Conservation (phyloP, 2,797 vertebrate genomes). For the Falco columbarius region DNA sequence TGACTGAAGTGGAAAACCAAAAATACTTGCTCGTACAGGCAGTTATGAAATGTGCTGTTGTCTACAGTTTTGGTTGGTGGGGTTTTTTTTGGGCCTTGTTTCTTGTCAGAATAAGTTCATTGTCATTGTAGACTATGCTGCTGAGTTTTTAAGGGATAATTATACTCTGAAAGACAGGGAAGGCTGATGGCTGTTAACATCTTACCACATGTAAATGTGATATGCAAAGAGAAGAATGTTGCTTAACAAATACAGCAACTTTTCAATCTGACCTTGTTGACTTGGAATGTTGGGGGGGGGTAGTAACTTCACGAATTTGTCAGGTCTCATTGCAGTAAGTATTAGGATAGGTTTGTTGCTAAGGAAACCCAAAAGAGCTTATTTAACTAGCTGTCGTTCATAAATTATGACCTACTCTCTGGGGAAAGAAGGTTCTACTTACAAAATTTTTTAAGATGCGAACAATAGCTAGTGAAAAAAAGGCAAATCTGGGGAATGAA, state of each 20-base stretch:
- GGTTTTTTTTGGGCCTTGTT: neutral
- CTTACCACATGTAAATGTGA: neutral
- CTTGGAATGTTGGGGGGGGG: neutral
- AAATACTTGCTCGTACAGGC: neutral
- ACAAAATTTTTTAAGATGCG: neutral
- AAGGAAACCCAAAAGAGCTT: conserved; percentile 29
- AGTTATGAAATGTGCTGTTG: neutral
- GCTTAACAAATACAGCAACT: neutral
- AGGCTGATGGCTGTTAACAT: neutral
- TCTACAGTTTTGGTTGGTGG: neutral
- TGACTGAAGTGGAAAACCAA: neutral
- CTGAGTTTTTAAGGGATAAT: neutral
- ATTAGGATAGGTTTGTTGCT: conserved; percentile 43
- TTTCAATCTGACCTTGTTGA: neutral
- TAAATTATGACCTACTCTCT: conserved; percentile 12
- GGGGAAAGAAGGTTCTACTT: neutral
- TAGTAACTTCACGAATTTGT: conserved; percentile 3
- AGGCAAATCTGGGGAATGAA: neutral
- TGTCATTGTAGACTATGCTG: neutral
- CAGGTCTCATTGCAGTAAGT: conserved; percentile 13
- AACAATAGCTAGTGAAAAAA: neutral
- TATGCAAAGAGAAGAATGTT: neutral
- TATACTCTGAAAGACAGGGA: neutral
- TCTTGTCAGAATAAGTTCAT: neutral
- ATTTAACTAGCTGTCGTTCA: conserved; percentile 27